Conservation (phyloP, 2,888 invertebrate species). For the Yponomeuta evonymella region DNA sequence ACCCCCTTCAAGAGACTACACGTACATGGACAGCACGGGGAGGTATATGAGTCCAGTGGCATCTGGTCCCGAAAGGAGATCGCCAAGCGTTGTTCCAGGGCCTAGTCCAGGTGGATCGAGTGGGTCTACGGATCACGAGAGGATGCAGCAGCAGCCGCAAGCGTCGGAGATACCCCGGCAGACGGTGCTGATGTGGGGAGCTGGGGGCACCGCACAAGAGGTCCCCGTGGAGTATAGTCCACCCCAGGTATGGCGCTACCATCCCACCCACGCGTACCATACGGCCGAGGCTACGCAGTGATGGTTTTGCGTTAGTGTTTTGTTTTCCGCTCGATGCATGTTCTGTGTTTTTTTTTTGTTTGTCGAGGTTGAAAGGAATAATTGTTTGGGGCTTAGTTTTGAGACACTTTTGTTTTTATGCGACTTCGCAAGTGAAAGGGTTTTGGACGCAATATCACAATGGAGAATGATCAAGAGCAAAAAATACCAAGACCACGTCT, state of each 20-base stretch:
- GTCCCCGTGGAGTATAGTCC: conserved; percentile 67
- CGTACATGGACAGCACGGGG: conserved; percentile 75
- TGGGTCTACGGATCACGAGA: conserved; percentile 59
- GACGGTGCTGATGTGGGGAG: conserved; percentile 96
- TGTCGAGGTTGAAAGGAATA: neutral
- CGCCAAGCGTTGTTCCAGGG: conserved; percentile 75
- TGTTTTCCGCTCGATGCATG: conserved; percentile 21
- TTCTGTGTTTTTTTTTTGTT: neutral
- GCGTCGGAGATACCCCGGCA: conserved; percentile 83
- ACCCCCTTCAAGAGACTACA: conserved; percentile 74
- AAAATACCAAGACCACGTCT: neutral
- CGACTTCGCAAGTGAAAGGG: no score
- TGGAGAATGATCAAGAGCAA: no score
- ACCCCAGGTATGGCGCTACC: conserved; percentile 73
- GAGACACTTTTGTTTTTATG: no score
- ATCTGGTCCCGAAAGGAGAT: conserved; percentile 78
- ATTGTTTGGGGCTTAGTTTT: neutral
- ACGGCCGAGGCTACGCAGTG: conserved; percentile 72
- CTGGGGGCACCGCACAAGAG: conserved; percentile 66
- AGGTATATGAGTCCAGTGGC: conserved; percentile 77
- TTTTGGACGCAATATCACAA: no score
- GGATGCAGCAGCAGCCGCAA: conserved; percentile 51
- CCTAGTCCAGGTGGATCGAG: conserved; percentile 66
- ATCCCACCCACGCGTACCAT: conserved; percentile 63
- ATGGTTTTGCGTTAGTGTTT: conserved; percentile 23